Conservation (phyloP, 2,797 vertebrate genomes). For the Numenius phaeopus region DNA sequence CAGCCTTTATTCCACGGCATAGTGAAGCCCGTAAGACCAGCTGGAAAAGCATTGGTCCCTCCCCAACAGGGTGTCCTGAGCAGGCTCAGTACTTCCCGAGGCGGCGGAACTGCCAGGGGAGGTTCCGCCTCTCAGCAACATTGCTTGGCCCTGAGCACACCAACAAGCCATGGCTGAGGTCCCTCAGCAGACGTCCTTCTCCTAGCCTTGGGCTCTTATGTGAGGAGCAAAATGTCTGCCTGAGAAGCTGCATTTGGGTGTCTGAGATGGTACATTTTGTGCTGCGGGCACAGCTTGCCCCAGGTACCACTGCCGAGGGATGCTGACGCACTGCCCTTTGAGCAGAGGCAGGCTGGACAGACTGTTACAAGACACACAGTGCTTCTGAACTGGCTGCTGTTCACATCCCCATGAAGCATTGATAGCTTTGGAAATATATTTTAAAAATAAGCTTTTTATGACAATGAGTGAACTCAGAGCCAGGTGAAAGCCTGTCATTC, state of each 20-base stretch:
- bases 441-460: background rate
- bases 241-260: background rate
- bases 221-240: background rate
- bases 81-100: background rate
- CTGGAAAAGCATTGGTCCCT: background rate
- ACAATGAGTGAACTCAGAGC: background rate
- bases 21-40: background rate
- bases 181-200: background rate
- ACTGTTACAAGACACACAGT: rapidly evolving
- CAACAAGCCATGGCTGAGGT: background rate
- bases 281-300: background rate
- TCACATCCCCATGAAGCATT: background rate
- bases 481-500: background rate
- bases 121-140: background rate
- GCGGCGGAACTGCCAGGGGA: background rate
- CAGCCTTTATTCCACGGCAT: background rate
- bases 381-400: background rate
- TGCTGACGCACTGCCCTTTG: background rate
- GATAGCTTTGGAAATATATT: background rate
- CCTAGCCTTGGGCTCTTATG: background rate
- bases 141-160: background rate
- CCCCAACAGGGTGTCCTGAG: background rate
- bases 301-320: background rate
- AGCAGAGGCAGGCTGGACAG: background rate
- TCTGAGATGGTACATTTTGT: background rate